phyloP scores from a whole-genome alignment of 1,140 invertebrate species.

The Nephotettix cincticeps region DNA sequence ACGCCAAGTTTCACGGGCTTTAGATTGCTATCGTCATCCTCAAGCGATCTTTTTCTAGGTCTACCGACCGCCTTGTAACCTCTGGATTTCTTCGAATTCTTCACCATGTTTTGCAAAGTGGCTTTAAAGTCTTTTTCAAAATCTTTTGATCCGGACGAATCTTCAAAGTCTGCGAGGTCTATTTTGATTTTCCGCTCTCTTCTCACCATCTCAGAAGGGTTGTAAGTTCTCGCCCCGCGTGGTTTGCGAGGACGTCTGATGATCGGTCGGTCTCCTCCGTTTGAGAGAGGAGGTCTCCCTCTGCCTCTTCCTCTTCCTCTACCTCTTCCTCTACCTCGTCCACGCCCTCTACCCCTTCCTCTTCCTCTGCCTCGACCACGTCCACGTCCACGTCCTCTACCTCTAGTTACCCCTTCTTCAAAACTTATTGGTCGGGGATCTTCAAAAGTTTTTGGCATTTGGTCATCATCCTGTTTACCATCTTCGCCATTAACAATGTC shows the following conservation, averaged over 20 bases:
- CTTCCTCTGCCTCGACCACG: constrained; percentile 19
- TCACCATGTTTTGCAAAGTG: background rate
- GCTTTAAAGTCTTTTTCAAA: background rate
- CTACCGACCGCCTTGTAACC: background rate
- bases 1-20: background rate
- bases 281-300: background rate
- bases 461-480: constrained; percentile 28
- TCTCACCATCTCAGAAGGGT: constrained; percentile 5
- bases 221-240: background rate
- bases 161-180: background rate
- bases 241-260: background rate
- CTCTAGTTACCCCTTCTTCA: no score
- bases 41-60: background rate
- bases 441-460: constrained; percentile 50
- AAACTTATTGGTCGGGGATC: constrained; percentile 32
- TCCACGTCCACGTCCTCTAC: constrained; percentile 48
- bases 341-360: background rate
- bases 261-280: background rate
- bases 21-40: background rate
- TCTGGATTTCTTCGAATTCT: background rate
- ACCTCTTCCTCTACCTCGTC: background rate
- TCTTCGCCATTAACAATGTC: background rate
- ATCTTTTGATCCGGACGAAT: background rate
- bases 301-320: background rate
- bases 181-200: background rate